Evolutionary conservation across 1,140 invertebrate species (phyloP).

Genomic region (Riptortus pedestris): DNA sequence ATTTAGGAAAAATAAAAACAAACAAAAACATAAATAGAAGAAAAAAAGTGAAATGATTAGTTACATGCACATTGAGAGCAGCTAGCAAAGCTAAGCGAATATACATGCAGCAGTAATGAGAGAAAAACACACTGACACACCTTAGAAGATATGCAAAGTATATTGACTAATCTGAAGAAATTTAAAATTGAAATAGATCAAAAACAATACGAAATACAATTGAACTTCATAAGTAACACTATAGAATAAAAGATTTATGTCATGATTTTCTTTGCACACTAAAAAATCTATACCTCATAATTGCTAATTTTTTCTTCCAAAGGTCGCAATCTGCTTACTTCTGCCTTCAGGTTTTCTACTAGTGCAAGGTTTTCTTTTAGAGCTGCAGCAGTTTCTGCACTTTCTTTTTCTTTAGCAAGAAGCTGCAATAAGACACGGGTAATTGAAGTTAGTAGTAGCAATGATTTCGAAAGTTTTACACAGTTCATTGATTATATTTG

Average conservation of each 20-base stretch:
- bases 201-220: too few relatives aligned
- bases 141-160: too few relatives aligned
- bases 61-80: neutral
- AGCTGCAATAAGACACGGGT: slow-evolving; percentile 35
- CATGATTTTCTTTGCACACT: too few relatives aligned
- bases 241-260: too few relatives aligned
- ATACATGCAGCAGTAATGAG: neutral
- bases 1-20: neutral
- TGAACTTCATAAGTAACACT: too few relatives aligned
- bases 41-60: neutral
- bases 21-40: neutral
- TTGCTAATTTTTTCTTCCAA: slow-evolving; percentile 54
- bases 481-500: neutral
- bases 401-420: slow-evolving; percentile 44
- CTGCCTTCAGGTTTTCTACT: slow-evolving; percentile 48
- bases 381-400: slow-evolving; percentile 40
- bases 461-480: neutral
- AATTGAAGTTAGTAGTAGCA: too few relatives aligned
- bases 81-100: slow-evolving; percentile 5
- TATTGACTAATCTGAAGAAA: too few relatives aligned
- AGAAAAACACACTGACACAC: too few relatives aligned
- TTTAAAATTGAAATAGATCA: too few relatives aligned
- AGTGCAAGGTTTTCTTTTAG: slow-evolving; percentile 44
- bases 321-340: slow-evolving; percentile 48
- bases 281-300: slow-evolving; percentile 54